These are phyloP conservation scores for Karalla daura DNA, from an alignment of 2,797 vertebrate species.

Conservation along the genomic window DNA sequence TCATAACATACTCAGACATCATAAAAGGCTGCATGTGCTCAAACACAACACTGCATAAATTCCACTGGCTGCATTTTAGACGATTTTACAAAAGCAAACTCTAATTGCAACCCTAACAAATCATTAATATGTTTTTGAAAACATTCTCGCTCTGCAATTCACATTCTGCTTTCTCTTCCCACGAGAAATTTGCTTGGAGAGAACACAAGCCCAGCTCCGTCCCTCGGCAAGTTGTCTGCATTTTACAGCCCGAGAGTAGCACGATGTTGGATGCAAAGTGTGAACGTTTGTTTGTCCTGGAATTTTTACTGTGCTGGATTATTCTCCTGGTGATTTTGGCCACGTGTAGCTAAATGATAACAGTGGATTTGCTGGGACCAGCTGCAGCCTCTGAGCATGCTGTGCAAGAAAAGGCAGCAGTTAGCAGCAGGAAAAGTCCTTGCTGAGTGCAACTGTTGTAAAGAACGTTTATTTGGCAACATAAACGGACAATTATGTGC, in stretches of 20 bases:
- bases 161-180: slow-evolving; percentile 47
- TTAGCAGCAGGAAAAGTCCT: slow-evolving; percentile 38
- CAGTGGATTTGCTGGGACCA: slow-evolving; percentile 37
- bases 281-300: slow-evolving; percentile 63
- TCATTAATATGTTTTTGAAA: slow-evolving; percentile 54
- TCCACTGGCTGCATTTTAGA: slow-evolving; percentile 41
- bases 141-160: slow-evolving; percentile 26
- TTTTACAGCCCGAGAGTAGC: slow-evolving; percentile 48
- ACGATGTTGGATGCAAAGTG: slow-evolving; percentile 42
- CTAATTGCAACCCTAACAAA: slow-evolving; percentile 64
- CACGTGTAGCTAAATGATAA: slow-evolving; percentile 56
- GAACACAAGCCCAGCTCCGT: not conserved
- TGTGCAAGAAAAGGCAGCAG: slow-evolving; percentile 26
- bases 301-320: slow-evolving; percentile 52
- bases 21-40: slow-evolving; percentile 38
- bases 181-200: slow-evolving; percentile 39
- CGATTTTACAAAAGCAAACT: slow-evolving; percentile 49
- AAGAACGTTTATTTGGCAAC: slow-evolving; percentile 29
- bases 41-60: slow-evolving; percentile 47
- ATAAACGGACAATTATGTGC: slow-evolving; percentile 19
- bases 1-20: slow-evolving; percentile 39
- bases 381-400: slow-evolving; percentile 36
- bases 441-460: not conserved
- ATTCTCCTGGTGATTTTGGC: slow-evolving; percentile 57
- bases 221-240: slow-evolving; percentile 41